Percentiles rank a stretch among this genome's conserved stretches.
phyloP scores from a whole-genome alignment of 2,797 vertebrate species.

The Propithecus deckenii region DNA sequence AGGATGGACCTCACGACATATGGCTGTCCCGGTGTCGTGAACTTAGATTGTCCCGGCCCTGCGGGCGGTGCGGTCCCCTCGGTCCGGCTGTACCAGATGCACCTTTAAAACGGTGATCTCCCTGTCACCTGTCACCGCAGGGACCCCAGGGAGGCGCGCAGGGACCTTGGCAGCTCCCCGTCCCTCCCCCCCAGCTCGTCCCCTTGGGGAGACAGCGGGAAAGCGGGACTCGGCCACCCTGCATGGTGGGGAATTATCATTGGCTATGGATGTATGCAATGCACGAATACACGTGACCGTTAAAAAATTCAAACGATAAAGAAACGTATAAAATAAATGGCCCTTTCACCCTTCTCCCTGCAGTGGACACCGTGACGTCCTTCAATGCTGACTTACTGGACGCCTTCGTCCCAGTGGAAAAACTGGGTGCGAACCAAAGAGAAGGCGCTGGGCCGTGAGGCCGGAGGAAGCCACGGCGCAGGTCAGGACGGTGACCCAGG shows the following conservation, averaged over 20 bases:
- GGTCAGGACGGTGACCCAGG: neutral
- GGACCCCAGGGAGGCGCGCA: fast-evolving
- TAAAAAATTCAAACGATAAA: too few species aligned
- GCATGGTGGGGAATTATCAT: neutral
- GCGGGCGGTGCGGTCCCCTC: neutral
- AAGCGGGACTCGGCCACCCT: neutral
- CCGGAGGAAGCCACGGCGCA: neutral
- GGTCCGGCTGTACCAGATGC: neutral
- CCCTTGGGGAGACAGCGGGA: neutral
- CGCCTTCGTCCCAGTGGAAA: neutral
- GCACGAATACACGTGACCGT: too few species aligned
- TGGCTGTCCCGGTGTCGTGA: fast-evolving
- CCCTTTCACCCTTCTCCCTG: neutral
- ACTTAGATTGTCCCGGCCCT: neutral
- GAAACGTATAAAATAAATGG: neutral
- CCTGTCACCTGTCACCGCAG: neutral
- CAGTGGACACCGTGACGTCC: neutral
- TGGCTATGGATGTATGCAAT: neutral
- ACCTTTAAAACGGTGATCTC: neutral
- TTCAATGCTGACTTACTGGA: neutral
- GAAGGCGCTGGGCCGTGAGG: neutral
- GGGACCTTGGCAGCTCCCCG: neutral
- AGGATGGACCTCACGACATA: neutral
- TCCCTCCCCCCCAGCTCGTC: neutral
- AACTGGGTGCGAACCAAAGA: neutral